Evolutionary conservation across 1,140 invertebrate genomes (phyloP), one percentile per base, ranked within the genome.

Genomic region (Drosophila arawakana): DNA sequence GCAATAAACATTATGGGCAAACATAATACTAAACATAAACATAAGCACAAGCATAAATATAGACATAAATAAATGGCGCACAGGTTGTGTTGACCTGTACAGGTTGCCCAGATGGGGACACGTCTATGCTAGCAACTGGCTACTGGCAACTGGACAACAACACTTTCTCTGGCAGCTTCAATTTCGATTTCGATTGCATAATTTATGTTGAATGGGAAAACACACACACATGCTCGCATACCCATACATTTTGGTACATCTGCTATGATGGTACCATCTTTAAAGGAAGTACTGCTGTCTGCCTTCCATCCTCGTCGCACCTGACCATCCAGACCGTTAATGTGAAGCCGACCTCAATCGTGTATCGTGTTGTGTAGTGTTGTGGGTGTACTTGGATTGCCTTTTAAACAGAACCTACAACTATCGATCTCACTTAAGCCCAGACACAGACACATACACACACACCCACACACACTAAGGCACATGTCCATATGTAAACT

Each of bases 111-210:
- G 44, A 7, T 47, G 13, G 18, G 18, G 6, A 8, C 46, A 47
- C 15, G 10, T 49, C 3, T 52, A 13, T n/a, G 37, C 15, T 9
- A 15, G 21, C n/a, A 59, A 18, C 15, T 15, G 52, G 72, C 44
- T 39, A 30, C 35, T 58, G 52, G 72, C 44, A 43, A 30, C 35
- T 58, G 44, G 52, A 49, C 59, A 73, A 63, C 77, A 68, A 63
- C 77, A 68, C 74, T 75, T 84, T 84, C 49, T 55, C 81, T 63
- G 18, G 41, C 74, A 8, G 41, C 74, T 6, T 86, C 83, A 80
- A 82, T 86, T 76, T 86, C 83, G 85, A 88, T 86, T 76, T 86
- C 79, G 81, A 82, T 86, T 82, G 82, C 79, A 79, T 82, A 86
- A 86, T 88, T 86, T 86, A 86, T 82, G 76, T 37, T 52, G 34